Evolutionary conservation across 2,797 vertebrate genomes (phyloP), one percentile per base, ranked within the genome.

Genomic region (Discoglossus pictus): DNA sequence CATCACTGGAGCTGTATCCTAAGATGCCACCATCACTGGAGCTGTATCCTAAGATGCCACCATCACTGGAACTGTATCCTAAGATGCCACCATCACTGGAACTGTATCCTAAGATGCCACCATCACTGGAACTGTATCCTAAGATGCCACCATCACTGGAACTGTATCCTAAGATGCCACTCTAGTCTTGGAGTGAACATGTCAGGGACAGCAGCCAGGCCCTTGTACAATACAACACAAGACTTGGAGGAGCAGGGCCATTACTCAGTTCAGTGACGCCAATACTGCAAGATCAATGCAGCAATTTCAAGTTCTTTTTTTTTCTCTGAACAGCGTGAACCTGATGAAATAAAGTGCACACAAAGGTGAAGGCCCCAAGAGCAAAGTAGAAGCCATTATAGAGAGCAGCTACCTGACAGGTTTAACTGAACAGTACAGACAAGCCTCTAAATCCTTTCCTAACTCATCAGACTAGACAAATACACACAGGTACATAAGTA

Each of bases 11-110:
- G 85, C 80, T 77, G 77, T 74, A 78, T 84, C 74, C 80, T 72
- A 69, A 80, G 84, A 82, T 2, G 73, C 77, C 78, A 81, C 84
- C n/a, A n/a, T 79, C 80, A 81, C 78, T 81, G 81, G 83, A 80
- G 85, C 80, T 77, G 77, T 74, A 78, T 84, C 74, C 80, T 72
- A 69, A 80, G 84, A 82, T 2, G 73, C 77, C 78, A 81, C 84
- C n/a, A n/a, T 79, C 80, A 81, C 78, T 81, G 81, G 83, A 80
- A 86, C 80, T 77, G 77, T 74, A 78, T 84, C 74, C 80, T 72
- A 69, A 80, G 84, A 82, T 2, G 73, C 77, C 78, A 81, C 84
- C n/a, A n/a, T 79, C 80, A 81, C 78, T 81, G 81, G 83, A 80
- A 86, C 80, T 77, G 77, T 74, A 78, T 84, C 74, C 80, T 72